Conservation (phyloP, 2,888 invertebrate genomes). For the Carpatolechia fugitivella region DNA sequence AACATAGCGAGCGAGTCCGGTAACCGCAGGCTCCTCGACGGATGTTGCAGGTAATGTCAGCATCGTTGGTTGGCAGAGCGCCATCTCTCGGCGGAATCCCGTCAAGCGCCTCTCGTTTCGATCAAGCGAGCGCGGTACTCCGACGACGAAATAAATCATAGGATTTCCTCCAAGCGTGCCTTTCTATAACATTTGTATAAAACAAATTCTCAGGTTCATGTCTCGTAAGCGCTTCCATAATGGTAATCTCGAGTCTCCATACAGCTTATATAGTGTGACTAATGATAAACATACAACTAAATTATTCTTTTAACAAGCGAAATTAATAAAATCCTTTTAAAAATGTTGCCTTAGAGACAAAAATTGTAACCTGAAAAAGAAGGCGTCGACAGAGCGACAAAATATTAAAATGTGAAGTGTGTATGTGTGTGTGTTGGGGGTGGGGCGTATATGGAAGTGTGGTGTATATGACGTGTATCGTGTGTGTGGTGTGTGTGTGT, state of each 20-base stretch:
- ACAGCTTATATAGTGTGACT: slow-evolving; percentile 40
- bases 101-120: slow-evolving; percentile 44
- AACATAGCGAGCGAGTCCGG: slow-evolving; percentile 24
- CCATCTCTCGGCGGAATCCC: slow-evolving; percentile 38
- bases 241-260: slow-evolving; percentile 41
- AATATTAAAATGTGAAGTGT: slow-evolving; percentile 32
- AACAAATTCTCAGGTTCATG: slow-evolving; percentile 58
- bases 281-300: slow-evolving; percentile 47
- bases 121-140: slow-evolving; percentile 61
- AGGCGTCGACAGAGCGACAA: slow-evolving; percentile 48
- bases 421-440: slow-evolving; percentile 23
- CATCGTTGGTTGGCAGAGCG: slow-evolving; percentile 37
- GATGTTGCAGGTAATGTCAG: slow-evolving; percentile 34
- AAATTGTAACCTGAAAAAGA: slow-evolving; percentile 55
- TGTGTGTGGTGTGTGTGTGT: slow-evolving; percentile 21
- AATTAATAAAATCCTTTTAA: slow-evolving; percentile 32
- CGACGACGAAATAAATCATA: slow-evolving; percentile 71
- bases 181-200: slow-evolving; percentile 78
- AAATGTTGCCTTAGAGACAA: slow-evolving; percentile 27
- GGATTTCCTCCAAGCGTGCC: slow-evolving; percentile 76
- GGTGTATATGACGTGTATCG: too few species aligned
- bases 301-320: slow-evolving; percentile 43
- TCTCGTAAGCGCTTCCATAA: slow-evolving; percentile 31
- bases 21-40: slow-evolving; percentile 31
- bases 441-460: slow-evolving; percentile 36